Evolutionary conservation across 2,797 vertebrate genomes (phyloP).

Genomic region (Buceros bicornis): DNA sequence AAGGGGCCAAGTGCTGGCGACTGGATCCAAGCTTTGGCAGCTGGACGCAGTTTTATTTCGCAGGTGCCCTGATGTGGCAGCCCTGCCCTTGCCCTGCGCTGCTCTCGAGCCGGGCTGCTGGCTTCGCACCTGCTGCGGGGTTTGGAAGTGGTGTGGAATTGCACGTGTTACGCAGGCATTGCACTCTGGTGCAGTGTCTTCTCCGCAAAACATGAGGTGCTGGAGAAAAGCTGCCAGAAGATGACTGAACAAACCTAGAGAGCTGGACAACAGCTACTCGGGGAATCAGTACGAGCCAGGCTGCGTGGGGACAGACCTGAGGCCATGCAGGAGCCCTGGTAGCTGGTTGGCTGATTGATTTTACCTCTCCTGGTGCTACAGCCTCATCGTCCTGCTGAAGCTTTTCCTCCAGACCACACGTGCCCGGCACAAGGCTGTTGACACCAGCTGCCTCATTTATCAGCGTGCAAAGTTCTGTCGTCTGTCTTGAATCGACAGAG

Average conservation of each 20-base stretch:
- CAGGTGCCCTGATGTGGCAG: neutral
- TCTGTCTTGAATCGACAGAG: neutral
- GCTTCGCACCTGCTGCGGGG: accelerated
- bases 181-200: neutral
- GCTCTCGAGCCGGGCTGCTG: neutral
- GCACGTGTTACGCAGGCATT: accelerated
- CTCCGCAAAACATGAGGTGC: neutral
- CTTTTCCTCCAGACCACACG: neutral
- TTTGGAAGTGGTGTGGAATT: neutral
- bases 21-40: neutral
- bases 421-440: neutral
- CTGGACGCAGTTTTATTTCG: neutral
- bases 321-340: neutral
- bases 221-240: neutral
- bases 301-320: neutral
- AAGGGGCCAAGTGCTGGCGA: neutral
- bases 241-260: neutral
- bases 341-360: neutral
- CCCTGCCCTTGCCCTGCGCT: neutral
- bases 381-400: neutral
- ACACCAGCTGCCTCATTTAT: neutral
- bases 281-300: neutral
- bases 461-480: neutral
- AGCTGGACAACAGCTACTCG: neutral
- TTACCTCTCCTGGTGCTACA: neutral